Conservation (phyloP, 2,113 vertebrate species). For the Montifringilla adamsi region DNA sequence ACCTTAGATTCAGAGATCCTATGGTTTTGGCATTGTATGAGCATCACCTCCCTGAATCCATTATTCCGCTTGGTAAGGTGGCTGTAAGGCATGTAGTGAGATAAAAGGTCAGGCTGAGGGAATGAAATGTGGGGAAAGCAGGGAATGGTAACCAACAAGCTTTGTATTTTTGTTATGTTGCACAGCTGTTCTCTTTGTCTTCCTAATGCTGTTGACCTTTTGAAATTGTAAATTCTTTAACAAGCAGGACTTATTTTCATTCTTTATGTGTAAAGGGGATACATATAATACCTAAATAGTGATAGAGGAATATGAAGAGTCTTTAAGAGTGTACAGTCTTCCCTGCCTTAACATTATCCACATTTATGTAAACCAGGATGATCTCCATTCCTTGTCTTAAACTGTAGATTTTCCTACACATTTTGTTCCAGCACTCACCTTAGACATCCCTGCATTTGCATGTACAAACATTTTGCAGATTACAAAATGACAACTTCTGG, state of each 20-base stretch:
- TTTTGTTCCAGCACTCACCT: neutral
- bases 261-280: neutral
- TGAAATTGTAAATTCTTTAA: neutral
- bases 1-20: neutral
- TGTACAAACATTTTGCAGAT: neutral
- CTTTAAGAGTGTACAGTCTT: neutral
- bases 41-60: neutral
- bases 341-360: neutral
- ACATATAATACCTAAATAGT: neutral
- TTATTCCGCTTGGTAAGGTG: neutral
- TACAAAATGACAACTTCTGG: neutral
- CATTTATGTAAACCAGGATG: neutral
- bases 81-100: neutral
- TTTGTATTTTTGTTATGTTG: neutral
- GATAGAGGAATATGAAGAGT: neutral
- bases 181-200: conserved; percentile 20
- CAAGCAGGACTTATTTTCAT: neutral
- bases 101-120: neutral
- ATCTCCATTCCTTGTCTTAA: neutral
- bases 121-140: neutral
- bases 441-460: neutral
- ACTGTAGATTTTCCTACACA: neutral
- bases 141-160: neutral
- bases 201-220: neutral
- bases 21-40: neutral